Percentiles rank a stretch among this genome's conserved stretches.
These are phyloP conservation scores for Eulemur rufifrons DNA, from an alignment of 2,113 vertebrate species.

Conservation along the genomic window DNA sequence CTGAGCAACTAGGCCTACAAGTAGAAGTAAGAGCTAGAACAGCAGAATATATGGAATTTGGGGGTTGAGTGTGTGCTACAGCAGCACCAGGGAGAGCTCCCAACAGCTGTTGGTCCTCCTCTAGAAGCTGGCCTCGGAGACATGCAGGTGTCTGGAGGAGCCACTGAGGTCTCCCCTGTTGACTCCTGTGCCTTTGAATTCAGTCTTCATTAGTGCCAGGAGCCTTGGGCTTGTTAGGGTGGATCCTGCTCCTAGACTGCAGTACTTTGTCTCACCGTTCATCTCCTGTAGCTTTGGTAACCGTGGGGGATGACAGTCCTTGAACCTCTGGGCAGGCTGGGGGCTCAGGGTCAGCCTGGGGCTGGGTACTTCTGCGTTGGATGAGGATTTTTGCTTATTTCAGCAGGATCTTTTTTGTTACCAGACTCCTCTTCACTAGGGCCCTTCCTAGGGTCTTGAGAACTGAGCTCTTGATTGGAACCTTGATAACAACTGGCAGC, in stretches of 20 bases:
- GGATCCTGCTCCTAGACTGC: not conserved
- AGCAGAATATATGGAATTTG: not conserved
- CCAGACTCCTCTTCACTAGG: not conserved
- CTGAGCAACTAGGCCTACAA: not conserved
- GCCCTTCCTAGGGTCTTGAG: not conserved
- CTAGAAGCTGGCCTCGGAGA: not conserved
- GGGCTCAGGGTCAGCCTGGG: not conserved
- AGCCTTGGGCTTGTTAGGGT: not conserved
- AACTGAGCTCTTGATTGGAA: not conserved
- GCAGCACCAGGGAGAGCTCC: constrained; percentile 16
- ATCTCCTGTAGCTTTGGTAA: not conserved
- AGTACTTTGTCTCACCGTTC: not conserved
- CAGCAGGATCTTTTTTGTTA: not conserved
- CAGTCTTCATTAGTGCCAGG: not conserved
- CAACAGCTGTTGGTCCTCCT: not conserved
- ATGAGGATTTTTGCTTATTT: not conserved
- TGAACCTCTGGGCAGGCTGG: not conserved
- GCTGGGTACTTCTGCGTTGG: not conserved
- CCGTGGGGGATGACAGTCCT: accelerated
- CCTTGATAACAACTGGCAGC: not conserved
- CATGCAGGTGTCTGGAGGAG: not conserved
- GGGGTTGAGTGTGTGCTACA: not conserved
- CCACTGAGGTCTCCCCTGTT: not conserved
- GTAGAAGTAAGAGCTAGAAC: not conserved
- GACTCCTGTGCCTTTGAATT: not conserved